A percentile compares a stretch with the other conserved stretches of the same genome.
phyloP scores from a whole-genome alignment of 2,797 vertebrate genomes.

The Lacerta agilis region DNA sequence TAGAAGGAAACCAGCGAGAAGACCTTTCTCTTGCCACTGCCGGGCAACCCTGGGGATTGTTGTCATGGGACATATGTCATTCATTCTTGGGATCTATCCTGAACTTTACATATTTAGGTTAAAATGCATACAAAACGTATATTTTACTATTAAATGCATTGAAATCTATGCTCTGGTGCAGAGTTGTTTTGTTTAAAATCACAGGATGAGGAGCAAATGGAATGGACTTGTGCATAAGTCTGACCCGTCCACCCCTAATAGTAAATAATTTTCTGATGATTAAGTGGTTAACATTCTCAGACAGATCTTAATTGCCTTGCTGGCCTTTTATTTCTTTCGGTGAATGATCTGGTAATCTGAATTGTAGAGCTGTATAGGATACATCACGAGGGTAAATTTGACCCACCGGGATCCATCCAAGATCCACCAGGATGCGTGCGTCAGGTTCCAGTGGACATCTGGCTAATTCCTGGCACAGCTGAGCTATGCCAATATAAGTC shows the following conservation, averaged over 20 bases:
- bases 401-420: too few relatives aligned
- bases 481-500: too few relatives aligned
- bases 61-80: neutral
- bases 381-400: neutral
- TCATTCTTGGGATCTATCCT: neutral
- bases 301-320: neutral
- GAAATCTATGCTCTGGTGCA: too few relatives aligned
- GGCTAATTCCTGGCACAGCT: too few relatives aligned
- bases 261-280: neutral
- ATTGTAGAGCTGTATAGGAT: neutral
- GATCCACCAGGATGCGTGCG: too few relatives aligned
- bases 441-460: too few relatives aligned
- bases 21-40: neutral
- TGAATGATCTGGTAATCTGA: neutral
- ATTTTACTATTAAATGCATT: too few relatives aligned
- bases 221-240: too few relatives aligned
- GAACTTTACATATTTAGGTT: neutral
- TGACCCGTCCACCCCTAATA: neutral
- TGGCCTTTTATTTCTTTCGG: neutral
- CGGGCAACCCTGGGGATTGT: neutral
- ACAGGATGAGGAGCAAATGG: too few relatives aligned
- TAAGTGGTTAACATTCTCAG: neutral
- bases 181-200: too few relatives aligned
- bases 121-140: too few relatives aligned
- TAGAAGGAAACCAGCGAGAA: neutral